phyloP scores from a whole-genome alignment of 1,140 invertebrate genomes.

The Heliconius nattereri region DNA sequence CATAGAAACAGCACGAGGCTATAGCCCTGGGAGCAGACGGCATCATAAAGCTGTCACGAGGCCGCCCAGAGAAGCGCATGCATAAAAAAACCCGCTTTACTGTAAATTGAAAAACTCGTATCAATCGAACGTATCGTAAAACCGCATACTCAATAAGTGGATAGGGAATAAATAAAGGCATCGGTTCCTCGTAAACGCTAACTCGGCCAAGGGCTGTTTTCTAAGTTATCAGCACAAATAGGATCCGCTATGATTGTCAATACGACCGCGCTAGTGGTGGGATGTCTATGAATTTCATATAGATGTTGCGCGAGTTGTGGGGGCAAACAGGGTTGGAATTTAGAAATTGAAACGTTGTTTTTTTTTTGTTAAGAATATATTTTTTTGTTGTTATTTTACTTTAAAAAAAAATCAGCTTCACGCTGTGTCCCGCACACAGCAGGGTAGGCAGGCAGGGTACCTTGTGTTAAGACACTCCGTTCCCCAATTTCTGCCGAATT shows the following conservation, averaged over 20 bases:
- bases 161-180: slow-evolving; percentile 32
- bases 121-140: slow-evolving; percentile 30
- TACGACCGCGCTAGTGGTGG: not conserved
- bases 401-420: too few species aligned
- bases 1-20: not conserved
- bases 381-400: too few species aligned
- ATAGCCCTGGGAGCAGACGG: not conserved
- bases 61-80: not conserved
- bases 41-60: not conserved
- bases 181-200: slow-evolving; percentile 28
- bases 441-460: too few species aligned
- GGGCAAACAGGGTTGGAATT: not conserved
- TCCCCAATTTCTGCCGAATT: too few species aligned
- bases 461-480: too few species aligned
- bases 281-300: slow-evolving; percentile 1
- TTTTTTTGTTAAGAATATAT: not conserved
- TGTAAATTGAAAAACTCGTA: slow-evolving; percentile 33
- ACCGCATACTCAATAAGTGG: slow-evolving; percentile 32
- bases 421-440: too few species aligned
- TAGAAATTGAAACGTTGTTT: not conserved
- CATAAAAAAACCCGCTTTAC: slow-evolving; percentile 27
- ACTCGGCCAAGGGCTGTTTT: slow-evolving; percentile 28
- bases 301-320: not conserved
- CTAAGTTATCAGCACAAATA: slow-evolving; percentile 17
- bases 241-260: slow-evolving; percentile 19